phyloP scores from a whole-genome alignment of 2,797 vertebrate species.

The Microchirus variegatus region DNA sequence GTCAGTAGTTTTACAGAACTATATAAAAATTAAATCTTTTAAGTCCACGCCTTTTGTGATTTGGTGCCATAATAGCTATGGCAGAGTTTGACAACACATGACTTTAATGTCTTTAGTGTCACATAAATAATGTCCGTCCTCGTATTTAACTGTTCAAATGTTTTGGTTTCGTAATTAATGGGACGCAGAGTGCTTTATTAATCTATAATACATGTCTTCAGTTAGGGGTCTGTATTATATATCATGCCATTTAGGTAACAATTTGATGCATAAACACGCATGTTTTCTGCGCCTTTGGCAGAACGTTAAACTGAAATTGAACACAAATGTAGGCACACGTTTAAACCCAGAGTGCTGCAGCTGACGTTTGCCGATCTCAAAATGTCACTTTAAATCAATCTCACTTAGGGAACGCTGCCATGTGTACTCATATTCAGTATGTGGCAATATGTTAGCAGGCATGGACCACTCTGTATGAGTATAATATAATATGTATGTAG shows the following conservation, averaged over 20 bases:
- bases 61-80: conserved; percentile 50
- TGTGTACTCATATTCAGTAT: conserved; percentile 38
- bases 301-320: conserved; percentile 14
- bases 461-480: neutral
- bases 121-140: too few species aligned
- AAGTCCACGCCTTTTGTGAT: conserved; percentile 20
- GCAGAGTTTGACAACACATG: conserved; percentile 8
- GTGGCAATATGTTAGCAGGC: conserved; percentile 4
- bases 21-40: conserved; percentile 22
- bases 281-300: neutral
- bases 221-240: too few species aligned
- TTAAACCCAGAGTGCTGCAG: conserved; percentile 18
- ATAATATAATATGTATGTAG: too few species aligned
- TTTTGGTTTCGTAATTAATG: too few species aligned
- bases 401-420: conserved; percentile 23
- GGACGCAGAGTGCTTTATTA: too few species aligned
- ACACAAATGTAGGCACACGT: conserved; percentile 4
- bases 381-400: conserved; percentile 58
- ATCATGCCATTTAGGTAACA: too few species aligned
- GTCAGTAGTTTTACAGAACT: conserved; percentile 5
- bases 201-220: too few species aligned
- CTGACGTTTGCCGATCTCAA: conserved; percentile 46
- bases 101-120: neutral
- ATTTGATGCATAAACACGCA: neutral
- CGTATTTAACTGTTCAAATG: too few species aligned